Evolutionary conservation across 2,797 vertebrate genomes (phyloP), one percentile per base, ranked within the genome.

Genomic region (Agapornis canus): DNA sequence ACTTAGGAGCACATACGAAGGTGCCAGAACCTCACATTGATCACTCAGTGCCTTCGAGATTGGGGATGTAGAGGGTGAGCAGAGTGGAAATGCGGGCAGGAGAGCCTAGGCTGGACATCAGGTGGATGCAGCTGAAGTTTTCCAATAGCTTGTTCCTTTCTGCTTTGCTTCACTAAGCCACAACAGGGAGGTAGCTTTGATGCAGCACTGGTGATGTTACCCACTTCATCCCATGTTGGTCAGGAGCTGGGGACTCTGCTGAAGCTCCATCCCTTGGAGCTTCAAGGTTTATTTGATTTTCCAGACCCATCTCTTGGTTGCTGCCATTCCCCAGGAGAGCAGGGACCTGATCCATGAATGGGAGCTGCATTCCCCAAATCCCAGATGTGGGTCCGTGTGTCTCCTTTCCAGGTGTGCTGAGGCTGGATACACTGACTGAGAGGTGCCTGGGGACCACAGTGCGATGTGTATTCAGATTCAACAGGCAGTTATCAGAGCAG

Each of bases 1-100:
- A 0, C 35, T 48, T 1, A 9, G 32, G 65, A 49, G n/a, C 31
- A 0, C 7, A 3, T 21, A 15, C 0, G 6, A 37, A 81, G 57
- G 90, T 11, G 77, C 26, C 86, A 48, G 3, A 63, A 63, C 29
- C 14, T 61, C 39, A 0, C 59, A 1, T 2, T 5, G 57, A 45
- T 42, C 49, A 8, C 70, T 47, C 6, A 1, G 0, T 9, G 45
- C 35, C 40, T 42, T 27, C 27, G 48, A 66, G 59, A 16, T 2
- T 0, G 2, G 57, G 43, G 57, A 15, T 22, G 48, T 49, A 32
- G 57, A 23, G 65, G 61, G 18, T 11, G 61, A 25, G 66, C 21
- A 2, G 47, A 20, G n/a, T 22, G 47, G 59, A 51, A 84, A 29
- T 2, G 20, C 0, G 0, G 45, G 64, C 2, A 16, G 71, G 31